Base-by-base conservation (phyloP, 1,140 invertebrate species). In the Acromyrmex heyeri region DNA sequence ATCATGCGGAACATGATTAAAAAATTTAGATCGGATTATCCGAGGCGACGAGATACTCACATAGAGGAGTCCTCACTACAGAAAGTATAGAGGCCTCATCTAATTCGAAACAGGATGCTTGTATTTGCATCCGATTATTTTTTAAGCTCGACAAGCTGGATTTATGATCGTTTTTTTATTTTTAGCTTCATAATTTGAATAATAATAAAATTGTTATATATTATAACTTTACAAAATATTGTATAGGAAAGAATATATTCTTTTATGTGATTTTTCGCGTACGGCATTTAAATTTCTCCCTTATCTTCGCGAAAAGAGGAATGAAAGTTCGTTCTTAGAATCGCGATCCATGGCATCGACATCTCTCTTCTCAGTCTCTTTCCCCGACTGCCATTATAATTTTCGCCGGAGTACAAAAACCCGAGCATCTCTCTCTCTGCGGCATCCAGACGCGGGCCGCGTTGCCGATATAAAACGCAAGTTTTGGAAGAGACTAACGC, bases 21-120 rank as follows among this genome's bases (percentile, higher is more conserved):
- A 62, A 14, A 73, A 79, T 91, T 88, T 85, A 21, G 88, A 91
- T 92, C 90, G 91, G 89, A 92, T 92, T 92, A 92, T 64, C 1
- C 14, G 53, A 48, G 44, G 24, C 57, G 85, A 89, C 16, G 61
- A 86, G 7, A 38, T 24, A 69, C 53, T 69, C 30, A 30, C n/a
- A 0, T 30, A 62, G 21, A 62, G 27, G 61, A 65, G 75, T 65
- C 30, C 53, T 67, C 55, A 72, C 87, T 50, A 75, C 89, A 91
- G 91, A 86, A 89, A 89, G 70, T 79, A 65, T 67, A 7, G 1
- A 44, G 30, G 27, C n/a, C 44, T 38, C 16, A 24, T 57, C 55
- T 72, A 65, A 85, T 69, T 87, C 24, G 30, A 48, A 57, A 72
- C 86, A 76, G 69, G 27, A 78, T 55, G 69, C 27, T 21, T 21